Base-by-base conservation (phyloP, 2,888 invertebrate genomes). In the Polyommatus iphigenia region DNA sequence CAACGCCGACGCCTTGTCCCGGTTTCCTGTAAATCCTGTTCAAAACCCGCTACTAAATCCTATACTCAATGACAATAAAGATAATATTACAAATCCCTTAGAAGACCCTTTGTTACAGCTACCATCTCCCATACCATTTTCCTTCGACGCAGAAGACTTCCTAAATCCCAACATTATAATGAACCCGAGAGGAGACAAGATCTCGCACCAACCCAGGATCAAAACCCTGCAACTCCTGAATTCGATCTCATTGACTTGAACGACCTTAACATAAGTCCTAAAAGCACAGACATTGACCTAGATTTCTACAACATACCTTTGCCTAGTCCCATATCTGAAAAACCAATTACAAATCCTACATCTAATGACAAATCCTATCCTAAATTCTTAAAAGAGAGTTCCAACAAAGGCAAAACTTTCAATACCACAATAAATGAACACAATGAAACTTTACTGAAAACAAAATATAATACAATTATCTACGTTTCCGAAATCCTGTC, bases 51-150 rank as follows among this genome's bases (percentile, higher is more conserved):
- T 20, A 73, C 46, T 41, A 15, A 10, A 41, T 8, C 20, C 73
- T 50, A 4, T 41, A 73, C n/a, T 73, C 15, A 4, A 6, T 18
- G 20, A 73, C 20, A 41, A 6, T 41, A 46, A 73, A 8, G 20
- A 73, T n/a, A 20, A 46, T 5, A 18, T 50, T 73, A 20, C n/a
- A 5, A 71, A 8, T 50, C 73, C 73, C 3, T 73, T 73, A 18
- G 46, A 73, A 73, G 73, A 73, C n/a, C 73, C 73, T 2, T 4
- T 71, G 7, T 10, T 73, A 41, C 50, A 73, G 36, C 73, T 73
- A 41, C 73, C 73, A 73, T 50, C 46, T n/a, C 50, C 50, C 7
- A 73, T 73, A 7, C 73, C 73, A 41, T 73, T 73, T 18, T 73
- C 73, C 4, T 73, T 73, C 8, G 73, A 73, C 1, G 5, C 73